Evolutionary conservation across 2,888 invertebrate genomes (phyloP), one percentile per base, ranked within the genome.

Genomic region (Latrodectus hesperus): DNA sequence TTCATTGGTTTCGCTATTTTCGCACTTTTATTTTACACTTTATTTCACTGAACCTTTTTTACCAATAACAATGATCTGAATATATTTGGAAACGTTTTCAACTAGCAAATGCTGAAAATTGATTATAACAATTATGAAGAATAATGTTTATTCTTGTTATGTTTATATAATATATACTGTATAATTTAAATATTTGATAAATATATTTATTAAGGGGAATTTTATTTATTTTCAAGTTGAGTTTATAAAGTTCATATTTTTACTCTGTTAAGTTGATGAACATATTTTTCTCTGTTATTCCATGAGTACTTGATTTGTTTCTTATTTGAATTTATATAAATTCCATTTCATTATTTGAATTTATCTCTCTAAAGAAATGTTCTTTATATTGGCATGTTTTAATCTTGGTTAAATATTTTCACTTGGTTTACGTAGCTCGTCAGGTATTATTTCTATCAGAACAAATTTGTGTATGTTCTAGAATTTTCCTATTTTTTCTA

Each of bases 1-100:
- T 73, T 87, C 81, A 82, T 87, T 87, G 81, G 81, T 87, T 87
- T 55, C 65, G 86, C 86, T 87, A 81, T 67, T 86, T 86, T 65
- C 71, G 86, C 77, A 72, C 38, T 87, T 86, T 77, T 55, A 65
- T 85, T 80, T 80, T 64, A 60, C 53, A 55, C 68, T 26, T 76
- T 68, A 60, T 75, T 68, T 83, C 73, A 67, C 60, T 51, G 51
- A 55, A 72, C 49, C 71, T 49, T 64, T 26, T 53, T 51, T 74
- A 22, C 53, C 64, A 67, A n/a, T 72, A 16, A 22, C n/a, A 60
- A 12, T 60, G 49, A 51, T 17, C 26, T 80, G 80, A 26, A n/a
- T 74, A 78, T 22, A 9, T 52, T 64, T 74, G 65, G 64, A 72
- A 72, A 80, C 49, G n/a, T 81, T 52, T 51, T 68, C 12, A 76